phyloP scores from a whole-genome alignment of 2,888 invertebrate genomes.

The Aporophyla lueneburgensis region DNA sequence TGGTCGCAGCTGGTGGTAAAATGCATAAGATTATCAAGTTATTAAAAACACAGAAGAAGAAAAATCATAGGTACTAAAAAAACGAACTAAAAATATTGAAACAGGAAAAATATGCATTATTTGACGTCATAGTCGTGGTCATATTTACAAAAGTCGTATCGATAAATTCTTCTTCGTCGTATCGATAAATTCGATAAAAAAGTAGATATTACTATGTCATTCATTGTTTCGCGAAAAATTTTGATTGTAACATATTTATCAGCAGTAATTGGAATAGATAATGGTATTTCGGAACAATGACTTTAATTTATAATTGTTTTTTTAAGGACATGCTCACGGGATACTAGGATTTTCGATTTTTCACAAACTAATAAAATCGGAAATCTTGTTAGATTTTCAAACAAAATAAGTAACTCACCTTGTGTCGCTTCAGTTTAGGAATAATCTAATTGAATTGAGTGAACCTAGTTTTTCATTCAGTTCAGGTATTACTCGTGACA shows the following conservation, averaged over 20 bases:
- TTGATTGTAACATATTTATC: not conserved
- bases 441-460: not conserved
- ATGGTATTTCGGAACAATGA: not conserved
- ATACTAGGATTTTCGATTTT: no score
- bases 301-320: not conserved
- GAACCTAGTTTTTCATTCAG: not conserved
- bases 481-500: not conserved
- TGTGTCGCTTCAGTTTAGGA: not conserved
- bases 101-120: not conserved
- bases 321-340: no score
- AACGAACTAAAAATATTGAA: not conserved
- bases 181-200: not conserved
- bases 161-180: not conserved
- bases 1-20: no score
- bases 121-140: not conserved
- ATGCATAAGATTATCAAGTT: not conserved
- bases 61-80: not conserved
- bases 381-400: not conserved
- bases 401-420: not conserved
- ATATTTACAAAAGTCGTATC: not conserved
- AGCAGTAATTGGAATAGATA: constrained; percentile 1
- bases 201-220: not conserved
- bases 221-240: not conserved
- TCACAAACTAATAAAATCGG: not conserved
- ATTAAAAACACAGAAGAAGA: not conserved